Base-by-base conservation (phyloP, 2,888 invertebrate genomes). In the Neoascia interrupta region DNA sequence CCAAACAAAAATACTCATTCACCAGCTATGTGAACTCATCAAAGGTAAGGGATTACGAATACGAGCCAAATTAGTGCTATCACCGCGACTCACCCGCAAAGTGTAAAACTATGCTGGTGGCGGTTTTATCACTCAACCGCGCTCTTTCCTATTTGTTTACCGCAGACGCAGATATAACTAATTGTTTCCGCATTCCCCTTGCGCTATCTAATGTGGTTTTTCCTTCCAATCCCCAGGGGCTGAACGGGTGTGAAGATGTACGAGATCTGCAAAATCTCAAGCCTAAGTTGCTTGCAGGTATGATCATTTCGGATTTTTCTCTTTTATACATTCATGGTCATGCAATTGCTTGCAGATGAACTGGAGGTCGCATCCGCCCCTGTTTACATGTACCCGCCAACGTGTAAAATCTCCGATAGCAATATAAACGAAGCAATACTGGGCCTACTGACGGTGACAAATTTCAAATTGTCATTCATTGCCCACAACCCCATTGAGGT, bases 401-500 rank as follows among this genome's bases (percentile, higher is more conserved):
- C 87, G 19, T 85, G 87, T 16, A 87, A 87, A 34, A 85, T 87
- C 53, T 84, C 85, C 11, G 84, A 84, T n/a, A 93, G 93, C n/a
- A 72, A 69, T 84, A 94, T 95, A 83, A 91, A 93, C 75, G 95
- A 94, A 85, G 96, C 96, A 60, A 92, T 93, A 72, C 93, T 94
- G 74, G 98, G 98, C 0, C 91, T 94, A 21, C 90, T 98, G 70
- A 94, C 94, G 85, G 93, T 97, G 75, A 98, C 98, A 70, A 98
- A 97, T 90, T 97, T 97, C 87, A 96, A 96, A 89, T 90, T 98
- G 23, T 94, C 96, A 21, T 97, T 97, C 90, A 92, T 96, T 61
- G 94, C 95, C 0, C 60, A 85, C 45, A 72, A 81, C 37, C 70
- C 70, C 5, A 31, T 19, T n/a, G 75, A 70, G 51, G 70, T 81